These are phyloP conservation scores for Galerucella pusilla DNA, from an alignment of 2,888 invertebrate genomes.

Conservation along the genomic window DNA sequence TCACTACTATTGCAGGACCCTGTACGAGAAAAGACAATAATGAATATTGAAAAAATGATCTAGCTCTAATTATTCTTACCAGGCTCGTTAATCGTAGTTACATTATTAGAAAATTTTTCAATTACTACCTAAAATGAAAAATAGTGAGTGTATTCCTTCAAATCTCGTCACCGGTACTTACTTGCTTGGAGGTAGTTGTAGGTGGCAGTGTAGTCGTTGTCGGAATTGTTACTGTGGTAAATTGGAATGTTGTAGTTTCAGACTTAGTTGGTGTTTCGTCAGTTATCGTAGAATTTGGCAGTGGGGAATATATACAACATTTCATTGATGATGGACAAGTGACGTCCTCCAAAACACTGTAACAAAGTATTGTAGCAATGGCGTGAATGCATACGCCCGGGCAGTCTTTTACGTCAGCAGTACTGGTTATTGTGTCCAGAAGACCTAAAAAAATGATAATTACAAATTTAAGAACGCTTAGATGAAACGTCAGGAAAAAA, in stretches of 20 bases:
- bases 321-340: slow-evolving; percentile 86
- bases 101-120: slow-evolving; percentile 48
- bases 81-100: slow-evolving; percentile 43
- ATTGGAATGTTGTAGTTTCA: slow-evolving; percentile 55
- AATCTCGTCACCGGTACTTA: slow-evolving; percentile 22
- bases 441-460: slow-evolving; percentile 70
- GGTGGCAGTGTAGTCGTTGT: slow-evolving; percentile 48
- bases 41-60: background rate
- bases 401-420: slow-evolving; percentile 86
- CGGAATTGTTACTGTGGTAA: slow-evolving; percentile 52
- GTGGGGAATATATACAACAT: slow-evolving; percentile 83
- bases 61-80: slow-evolving; percentile 37
- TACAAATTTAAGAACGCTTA: too few species aligned
- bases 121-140: slow-evolving; percentile 49
- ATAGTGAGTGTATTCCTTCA: too few species aligned
- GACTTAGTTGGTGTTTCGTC: slow-evolving; percentile 52
- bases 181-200: slow-evolving; percentile 51
- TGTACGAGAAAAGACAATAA: slow-evolving; percentile 32
- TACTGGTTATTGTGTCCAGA: slow-evolving; percentile 85
- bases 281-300: slow-evolving; percentile 67
- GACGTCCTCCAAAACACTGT: slow-evolving; percentile 84
- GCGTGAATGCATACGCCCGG: slow-evolving; percentile 91
- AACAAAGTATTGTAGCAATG: slow-evolving; percentile 86
- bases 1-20: slow-evolving; percentile 66
- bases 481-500: too few species aligned